A percentile compares a stretch with the other conserved stretches of the same genome.
Evolutionary conservation across 1,140 invertebrate species (phyloP).

Genomic region (Muscidifurax raptorellus): DNA sequence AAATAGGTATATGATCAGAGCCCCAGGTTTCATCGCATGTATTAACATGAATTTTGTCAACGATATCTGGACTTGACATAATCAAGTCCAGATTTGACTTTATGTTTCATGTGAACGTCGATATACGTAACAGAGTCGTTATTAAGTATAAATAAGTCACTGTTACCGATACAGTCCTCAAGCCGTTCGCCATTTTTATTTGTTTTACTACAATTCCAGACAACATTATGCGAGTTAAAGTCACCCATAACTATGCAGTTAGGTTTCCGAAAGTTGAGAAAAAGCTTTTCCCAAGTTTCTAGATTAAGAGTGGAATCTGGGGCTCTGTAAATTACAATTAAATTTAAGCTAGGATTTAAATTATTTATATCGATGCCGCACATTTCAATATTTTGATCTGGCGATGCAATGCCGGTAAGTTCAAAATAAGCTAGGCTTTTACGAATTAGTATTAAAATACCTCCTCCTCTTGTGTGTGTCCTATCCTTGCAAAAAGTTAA

Average conservation of each 20-base stretch:
- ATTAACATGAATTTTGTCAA: not conserved
- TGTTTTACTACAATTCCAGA: slow-evolving; percentile 23
- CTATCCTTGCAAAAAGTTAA: not conserved
- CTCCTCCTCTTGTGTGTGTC: not conserved
- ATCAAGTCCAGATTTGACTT: slow-evolving; percentile 8
- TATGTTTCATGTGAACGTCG: not conserved
- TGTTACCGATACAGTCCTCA: not conserved
- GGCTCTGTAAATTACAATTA: not conserved
- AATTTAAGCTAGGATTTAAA: not conserved
- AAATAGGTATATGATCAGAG: not conserved
- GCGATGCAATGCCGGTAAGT: not conserved
- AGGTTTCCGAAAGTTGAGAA: not conserved
- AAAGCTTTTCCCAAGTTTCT: not conserved
- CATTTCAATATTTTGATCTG: not conserved
- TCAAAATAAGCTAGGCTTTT: not conserved
- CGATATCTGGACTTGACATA: not conserved
- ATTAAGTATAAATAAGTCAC: not conserved
- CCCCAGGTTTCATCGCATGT: no score
- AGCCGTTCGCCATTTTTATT: slow-evolving; percentile 2
- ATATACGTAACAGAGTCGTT: not conserved
- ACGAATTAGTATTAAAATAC: not conserved
- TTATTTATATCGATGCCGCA: not conserved
- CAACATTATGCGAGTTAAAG: not conserved
- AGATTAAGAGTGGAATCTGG: not conserved
- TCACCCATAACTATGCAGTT: not conserved